phyloP scores from a whole-genome alignment of 2,797 vertebrate genomes.

The Intellagama lesueurii region DNA sequence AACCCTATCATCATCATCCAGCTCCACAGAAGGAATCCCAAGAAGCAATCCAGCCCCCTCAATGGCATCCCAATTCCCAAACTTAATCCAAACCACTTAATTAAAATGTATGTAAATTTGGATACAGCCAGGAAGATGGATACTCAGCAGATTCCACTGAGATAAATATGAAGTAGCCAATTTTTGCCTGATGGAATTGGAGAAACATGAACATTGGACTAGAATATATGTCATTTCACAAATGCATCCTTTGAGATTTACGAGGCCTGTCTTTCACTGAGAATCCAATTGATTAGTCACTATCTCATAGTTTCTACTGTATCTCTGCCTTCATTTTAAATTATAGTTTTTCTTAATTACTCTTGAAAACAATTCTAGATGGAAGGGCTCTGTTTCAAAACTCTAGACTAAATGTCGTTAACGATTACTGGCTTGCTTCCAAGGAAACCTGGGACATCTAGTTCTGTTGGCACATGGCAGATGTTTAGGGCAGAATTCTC shows the following conservation, averaged over 20 bases:
- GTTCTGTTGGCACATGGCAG: not conserved
- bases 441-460: not conserved
- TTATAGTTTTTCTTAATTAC: not conserved
- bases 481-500: not conserved
- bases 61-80: not conserved
- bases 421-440: not conserved
- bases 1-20: no score
- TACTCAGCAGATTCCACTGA: not conserved
- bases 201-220: not conserved
- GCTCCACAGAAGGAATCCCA: not conserved
- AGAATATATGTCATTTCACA: not conserved
- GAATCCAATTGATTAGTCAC: not conserved
- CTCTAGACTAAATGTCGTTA: not conserved
- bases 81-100: not conserved
- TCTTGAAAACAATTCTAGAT: slow-evolving; percentile 6
- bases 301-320: not conserved
- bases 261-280: not conserved
- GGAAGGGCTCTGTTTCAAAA: not conserved
- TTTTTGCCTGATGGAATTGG: not conserved
- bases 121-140: not conserved
- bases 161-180: not conserved
- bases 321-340: slow-evolving; percentile 3
- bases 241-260: not conserved
- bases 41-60: not conserved
- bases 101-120: not conserved